These are phyloP conservation scores for Chrysocyon brachyurus DNA, from an alignment of 2,797 vertebrate genomes.

Conservation along the genomic window DNA sequence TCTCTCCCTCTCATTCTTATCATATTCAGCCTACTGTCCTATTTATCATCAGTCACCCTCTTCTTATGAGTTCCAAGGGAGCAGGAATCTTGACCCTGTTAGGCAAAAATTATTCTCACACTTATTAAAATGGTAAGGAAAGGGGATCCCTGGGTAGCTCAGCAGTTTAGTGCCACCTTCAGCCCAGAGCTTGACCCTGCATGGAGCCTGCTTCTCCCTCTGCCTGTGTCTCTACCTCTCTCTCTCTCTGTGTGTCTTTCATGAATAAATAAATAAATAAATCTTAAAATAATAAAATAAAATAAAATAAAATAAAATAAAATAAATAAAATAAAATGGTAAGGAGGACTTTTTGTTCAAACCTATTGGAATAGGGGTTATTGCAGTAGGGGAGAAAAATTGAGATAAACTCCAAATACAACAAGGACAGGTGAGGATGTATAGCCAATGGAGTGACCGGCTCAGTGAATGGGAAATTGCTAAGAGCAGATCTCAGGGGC, in stretches of 20 bases:
- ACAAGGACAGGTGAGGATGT: background rate
- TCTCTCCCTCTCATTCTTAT: background rate
- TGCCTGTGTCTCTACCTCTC: too few species aligned
- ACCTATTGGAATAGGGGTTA: background rate
- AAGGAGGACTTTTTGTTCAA: background rate
- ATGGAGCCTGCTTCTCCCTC: too few species aligned
- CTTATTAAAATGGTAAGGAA: background rate
- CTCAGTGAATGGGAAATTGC: background rate
- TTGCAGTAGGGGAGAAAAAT: background rate
- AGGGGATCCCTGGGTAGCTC: too few species aligned
- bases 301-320: too few species aligned
- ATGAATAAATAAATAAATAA: too few species aligned
- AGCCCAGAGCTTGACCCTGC: too few species aligned
- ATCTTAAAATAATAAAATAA: too few species aligned
- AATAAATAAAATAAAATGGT: background rate
- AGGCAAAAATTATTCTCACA: background rate
- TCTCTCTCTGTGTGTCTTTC: too few species aligned
- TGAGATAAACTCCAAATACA: background rate
- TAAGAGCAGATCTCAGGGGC: background rate
- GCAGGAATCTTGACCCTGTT: background rate
- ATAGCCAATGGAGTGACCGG: background rate
- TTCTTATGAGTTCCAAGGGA: background rate
- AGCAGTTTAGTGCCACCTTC: too few species aligned
- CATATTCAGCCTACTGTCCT: background rate
- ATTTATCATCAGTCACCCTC: background rate